A percentile compares a stretch with the other conserved stretches of the same genome.
phyloP scores from a whole-genome alignment of 2,113 vertebrate genomes.

The Dryoscopus gambensis region DNA sequence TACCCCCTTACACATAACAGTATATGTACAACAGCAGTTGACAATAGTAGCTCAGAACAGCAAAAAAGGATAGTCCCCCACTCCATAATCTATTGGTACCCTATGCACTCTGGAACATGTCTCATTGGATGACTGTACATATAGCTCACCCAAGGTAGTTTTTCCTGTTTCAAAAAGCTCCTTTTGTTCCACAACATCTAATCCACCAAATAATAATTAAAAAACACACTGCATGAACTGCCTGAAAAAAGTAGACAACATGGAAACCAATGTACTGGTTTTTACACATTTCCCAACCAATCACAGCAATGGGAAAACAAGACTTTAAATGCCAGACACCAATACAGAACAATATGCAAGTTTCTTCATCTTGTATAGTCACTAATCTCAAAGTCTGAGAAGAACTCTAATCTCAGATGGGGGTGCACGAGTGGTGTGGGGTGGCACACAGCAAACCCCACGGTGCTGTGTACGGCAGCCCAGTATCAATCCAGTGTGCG shows the following conservation, averaged over 20 bases:
- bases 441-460: not conserved
- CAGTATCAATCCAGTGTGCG: not conserved
- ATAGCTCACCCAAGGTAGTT: constrained; percentile 57
- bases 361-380: not conserved
- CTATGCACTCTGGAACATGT: constrained; percentile 61
- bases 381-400: not conserved
- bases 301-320: constrained; percentile 63
- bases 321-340: constrained; percentile 58
- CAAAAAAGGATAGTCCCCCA: constrained; percentile 72
- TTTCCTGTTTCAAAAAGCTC: constrained; percentile 45
- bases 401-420: not conserved
- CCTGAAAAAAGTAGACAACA: constrained; percentile 51
- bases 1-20: constrained; percentile 83
- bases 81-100: constrained; percentile 64
- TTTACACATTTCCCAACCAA: constrained; percentile 66
- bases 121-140: constrained; percentile 56
- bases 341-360: not conserved
- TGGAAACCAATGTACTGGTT: constrained; percentile 33
- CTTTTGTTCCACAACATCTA: constrained; percentile 63
- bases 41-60: constrained; percentile 81
- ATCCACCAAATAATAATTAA: constrained; percentile 51
- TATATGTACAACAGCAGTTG: constrained; percentile 86
- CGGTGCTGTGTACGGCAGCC: not conserved
- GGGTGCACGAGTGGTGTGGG: not conserved
- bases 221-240: constrained; percentile 51